Evolutionary conservation across 2,888 invertebrate species (phyloP).

Genomic region (Metalampra italica): DNA sequence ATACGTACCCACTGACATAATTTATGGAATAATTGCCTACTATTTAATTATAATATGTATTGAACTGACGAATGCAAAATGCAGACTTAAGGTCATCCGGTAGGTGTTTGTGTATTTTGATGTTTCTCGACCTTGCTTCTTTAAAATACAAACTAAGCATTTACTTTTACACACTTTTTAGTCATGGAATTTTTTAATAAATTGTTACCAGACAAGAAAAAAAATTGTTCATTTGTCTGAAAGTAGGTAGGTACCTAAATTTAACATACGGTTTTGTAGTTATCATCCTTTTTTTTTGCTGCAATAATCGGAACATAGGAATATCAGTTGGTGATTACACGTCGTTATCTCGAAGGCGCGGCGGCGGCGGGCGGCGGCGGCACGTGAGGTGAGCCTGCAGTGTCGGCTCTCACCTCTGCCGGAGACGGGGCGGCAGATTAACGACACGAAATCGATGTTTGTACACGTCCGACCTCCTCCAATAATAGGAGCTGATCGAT

Average conservation of each 20-base stretch:
- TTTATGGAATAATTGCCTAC: slow-evolving; percentile 8
- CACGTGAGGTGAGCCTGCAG: slow-evolving; percentile 68
- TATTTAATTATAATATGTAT: slow-evolving; percentile 5
- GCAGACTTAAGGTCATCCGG: background rate
- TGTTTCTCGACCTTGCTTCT: slow-evolving; percentile 9
- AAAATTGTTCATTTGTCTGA: too few species aligned
- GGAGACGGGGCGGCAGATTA: slow-evolving; percentile 57
- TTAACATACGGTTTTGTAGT: too few species aligned
- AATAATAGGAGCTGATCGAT: slow-evolving; percentile 74
- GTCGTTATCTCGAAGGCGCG: slow-evolving; percentile 59
- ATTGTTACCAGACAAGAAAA: too few species aligned
- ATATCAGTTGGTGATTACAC: slow-evolving; percentile 29
- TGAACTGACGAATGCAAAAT: background rate
- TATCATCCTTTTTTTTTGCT: too few species aligned
- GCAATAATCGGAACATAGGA: too few species aligned
- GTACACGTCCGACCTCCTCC: slow-evolving; percentile 75
- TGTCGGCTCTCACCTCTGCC: slow-evolving; percentile 60
- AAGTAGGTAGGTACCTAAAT: too few species aligned
- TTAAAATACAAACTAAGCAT: slow-evolving; percentile 1
- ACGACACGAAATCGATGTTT: slow-evolving; percentile 76
- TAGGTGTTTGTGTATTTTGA: background rate
- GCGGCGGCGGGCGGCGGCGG: slow-evolving; percentile 44
- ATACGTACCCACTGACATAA: slow-evolving; percentile 9
- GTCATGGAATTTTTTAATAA: too few species aligned
- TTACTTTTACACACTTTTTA: too few species aligned